Conservation (phyloP, 1,140 invertebrate species). For the Aphis gossypii region DNA sequence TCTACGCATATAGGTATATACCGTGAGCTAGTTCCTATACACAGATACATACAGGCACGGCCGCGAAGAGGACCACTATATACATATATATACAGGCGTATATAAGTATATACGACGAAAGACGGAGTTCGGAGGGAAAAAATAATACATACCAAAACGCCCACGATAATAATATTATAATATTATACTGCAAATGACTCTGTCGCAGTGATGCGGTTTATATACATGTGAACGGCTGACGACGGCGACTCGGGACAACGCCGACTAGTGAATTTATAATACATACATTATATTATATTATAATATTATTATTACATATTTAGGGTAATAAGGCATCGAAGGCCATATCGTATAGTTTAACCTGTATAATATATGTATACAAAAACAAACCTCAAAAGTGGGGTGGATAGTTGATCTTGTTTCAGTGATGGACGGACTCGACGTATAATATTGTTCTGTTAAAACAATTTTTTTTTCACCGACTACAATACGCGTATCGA, state of each 20-base stretch:
- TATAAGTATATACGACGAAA: not conserved
- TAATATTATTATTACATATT: not conserved
- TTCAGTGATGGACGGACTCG: not conserved
- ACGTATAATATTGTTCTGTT: not conserved
- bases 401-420: not conserved
- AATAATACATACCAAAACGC: conserved; percentile 42
- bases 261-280: not conserved
- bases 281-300: not conserved
- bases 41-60: not conserved
- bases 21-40: not conserved
- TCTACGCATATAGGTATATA: not conserved
- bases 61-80: not conserved
- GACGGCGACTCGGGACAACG: not conserved
- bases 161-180: conserved; percentile 39
- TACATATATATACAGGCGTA: not conserved
- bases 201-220: not conserved
- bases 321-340: not conserved
- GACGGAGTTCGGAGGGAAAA: not conserved
- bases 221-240: not conserved
- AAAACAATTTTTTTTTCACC: not conserved
- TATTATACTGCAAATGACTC: not conserved
- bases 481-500: not conserved
- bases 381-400: not conserved
- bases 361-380: not conserved
- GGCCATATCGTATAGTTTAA: not conserved